Base-by-base conservation (phyloP, 2,113 vertebrate genomes). In the Chamaetylas fuelleborni region DNA sequence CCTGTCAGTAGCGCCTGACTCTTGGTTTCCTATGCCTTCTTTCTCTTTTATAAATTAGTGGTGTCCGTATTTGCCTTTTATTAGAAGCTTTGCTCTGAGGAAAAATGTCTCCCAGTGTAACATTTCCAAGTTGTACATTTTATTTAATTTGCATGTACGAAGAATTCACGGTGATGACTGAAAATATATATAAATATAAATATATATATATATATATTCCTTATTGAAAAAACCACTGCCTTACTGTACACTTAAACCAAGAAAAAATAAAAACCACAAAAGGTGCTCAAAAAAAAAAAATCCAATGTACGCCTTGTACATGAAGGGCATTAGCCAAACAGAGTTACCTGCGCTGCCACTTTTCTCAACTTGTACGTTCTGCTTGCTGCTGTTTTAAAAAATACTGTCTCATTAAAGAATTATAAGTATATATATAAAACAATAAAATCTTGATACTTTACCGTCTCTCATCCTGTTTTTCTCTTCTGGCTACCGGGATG, bases 301-400 rank as follows among this genome's bases (percentile, higher is more conserved):
- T 81, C 92, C 86, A 87, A 42, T 97, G 98, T 97, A 95, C 96
- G 5, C 95, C 96, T 95, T 95, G 96, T 98, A 97, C 98, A 96
- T 96, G 91, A 97, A 98, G 98, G 99, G 99, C 98, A 99, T 98
- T 99, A 99, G 97, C 98, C 98, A 97, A 98, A 85, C 94, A 92
- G 88, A 96, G 96, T 97, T 98, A 97, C 96, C 97, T 98, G 96
- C 96, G 96, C 96, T 98, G 97, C 98, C 97, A 97, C 96, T 97
- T 97, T 97, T 86, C 96, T 97, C 97, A 95, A 95, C 96, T 96
- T 92, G 93, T 93, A 96, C 34, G 95, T 97, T 97, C 93, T 97
- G 97, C 97, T 97, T 96, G 96, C 98, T 98, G 97, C 97, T 97
- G 96, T 97, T 96, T 95, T 95, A 80, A 96, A 96, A 81, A 90